Evolutionary conservation across 2,888 invertebrate species (phyloP).

Genomic region (Spodoptera exigua): DNA sequence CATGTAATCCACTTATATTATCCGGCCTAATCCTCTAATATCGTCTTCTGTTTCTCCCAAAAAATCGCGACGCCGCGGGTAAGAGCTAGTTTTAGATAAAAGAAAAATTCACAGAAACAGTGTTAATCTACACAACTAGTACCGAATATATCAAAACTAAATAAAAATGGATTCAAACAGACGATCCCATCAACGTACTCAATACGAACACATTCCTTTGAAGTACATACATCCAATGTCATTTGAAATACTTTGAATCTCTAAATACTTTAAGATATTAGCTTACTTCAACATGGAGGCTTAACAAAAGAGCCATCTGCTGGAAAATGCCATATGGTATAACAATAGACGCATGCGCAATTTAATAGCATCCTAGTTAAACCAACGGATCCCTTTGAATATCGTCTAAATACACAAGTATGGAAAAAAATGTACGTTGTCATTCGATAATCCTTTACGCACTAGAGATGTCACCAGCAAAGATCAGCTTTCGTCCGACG

Average conservation of each 20-base stretch:
- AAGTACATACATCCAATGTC: conserved; percentile 45
- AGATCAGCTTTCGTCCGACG: conserved; percentile 87
- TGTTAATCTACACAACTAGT: conserved; percentile 16
- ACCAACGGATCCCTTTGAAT: conserved; percentile 80
- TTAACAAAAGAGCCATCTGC: conserved; percentile 84
- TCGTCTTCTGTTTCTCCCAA: too few species aligned
- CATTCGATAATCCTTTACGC: conserved; percentile 89
- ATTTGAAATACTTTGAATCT: conserved; percentile 59
- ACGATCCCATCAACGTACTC: conserved; percentile 30
- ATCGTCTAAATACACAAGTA: conserved; percentile 72
- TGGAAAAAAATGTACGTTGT: conserved; percentile 83
- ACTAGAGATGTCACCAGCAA: conserved; percentile 86
- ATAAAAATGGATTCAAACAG: conserved; percentile 15
- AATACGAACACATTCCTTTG: conserved; percentile 45
- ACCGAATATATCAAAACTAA: conserved; percentile 13
- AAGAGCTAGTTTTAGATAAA: too few species aligned
- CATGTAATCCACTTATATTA: too few species aligned
- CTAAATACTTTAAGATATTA: conserved; percentile 67
- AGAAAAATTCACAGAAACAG: conserved; percentile 6
- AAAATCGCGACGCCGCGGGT: too few species aligned
- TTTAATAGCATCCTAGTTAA: conserved; percentile 87
- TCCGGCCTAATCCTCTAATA: too few species aligned
- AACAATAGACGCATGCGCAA: conserved; percentile 87
- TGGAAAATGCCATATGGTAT: conserved; percentile 85
- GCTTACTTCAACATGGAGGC: conserved; percentile 71